These are phyloP conservation scores for Capromys pilorides DNA, from an alignment of 2,797 vertebrate species.

Conservation along the genomic window DNA sequence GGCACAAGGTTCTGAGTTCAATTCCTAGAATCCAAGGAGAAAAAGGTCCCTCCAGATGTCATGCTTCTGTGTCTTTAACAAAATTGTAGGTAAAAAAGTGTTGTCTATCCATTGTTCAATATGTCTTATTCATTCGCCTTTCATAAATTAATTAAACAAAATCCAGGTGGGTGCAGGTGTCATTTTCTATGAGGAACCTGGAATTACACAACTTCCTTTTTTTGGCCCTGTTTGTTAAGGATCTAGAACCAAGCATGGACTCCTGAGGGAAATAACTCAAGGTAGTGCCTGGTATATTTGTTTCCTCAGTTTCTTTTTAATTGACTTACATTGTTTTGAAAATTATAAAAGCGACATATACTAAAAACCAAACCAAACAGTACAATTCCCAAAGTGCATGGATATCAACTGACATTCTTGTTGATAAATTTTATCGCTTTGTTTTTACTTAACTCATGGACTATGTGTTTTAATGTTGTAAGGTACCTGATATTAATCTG, in stretches of 20 bases:
- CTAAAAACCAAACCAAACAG: constrained; percentile 52
- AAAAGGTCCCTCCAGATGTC: background rate
- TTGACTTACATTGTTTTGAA: constrained; percentile 54
- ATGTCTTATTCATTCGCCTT: constrained; percentile 15
- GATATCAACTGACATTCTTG: background rate
- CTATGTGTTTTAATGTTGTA: constrained; percentile 19
- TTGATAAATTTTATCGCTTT: background rate
- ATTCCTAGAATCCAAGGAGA: too few species aligned
- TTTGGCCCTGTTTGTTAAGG: constrained; percentile 48
- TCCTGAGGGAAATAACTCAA: constrained; percentile 53
- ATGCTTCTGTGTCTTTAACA: constrained; percentile 48
- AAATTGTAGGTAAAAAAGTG: constrained; percentile 25
- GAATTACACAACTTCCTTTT: constrained; percentile 36
- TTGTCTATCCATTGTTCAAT: constrained; percentile 36
- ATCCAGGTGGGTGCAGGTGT: constrained; percentile 17
- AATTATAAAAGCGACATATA: constrained; percentile 48
- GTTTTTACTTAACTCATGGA: constrained; percentile 29
- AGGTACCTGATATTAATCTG: constrained; percentile 19
- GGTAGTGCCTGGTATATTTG: constrained; percentile 20
- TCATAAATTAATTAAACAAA: constrained; percentile 59
- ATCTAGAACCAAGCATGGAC: constrained; percentile 8
- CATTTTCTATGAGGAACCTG: constrained; percentile 52
- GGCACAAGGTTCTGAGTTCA: too few species aligned
- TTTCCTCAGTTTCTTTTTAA: constrained; percentile 48
- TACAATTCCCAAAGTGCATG: background rate